A percentile compares a stretch with the other conserved stretches of the same genome.
These are phyloP conservation scores for Pyrgus malvae DNA, from an alignment of 2,888 invertebrate species.

Conservation along the genomic window DNA sequence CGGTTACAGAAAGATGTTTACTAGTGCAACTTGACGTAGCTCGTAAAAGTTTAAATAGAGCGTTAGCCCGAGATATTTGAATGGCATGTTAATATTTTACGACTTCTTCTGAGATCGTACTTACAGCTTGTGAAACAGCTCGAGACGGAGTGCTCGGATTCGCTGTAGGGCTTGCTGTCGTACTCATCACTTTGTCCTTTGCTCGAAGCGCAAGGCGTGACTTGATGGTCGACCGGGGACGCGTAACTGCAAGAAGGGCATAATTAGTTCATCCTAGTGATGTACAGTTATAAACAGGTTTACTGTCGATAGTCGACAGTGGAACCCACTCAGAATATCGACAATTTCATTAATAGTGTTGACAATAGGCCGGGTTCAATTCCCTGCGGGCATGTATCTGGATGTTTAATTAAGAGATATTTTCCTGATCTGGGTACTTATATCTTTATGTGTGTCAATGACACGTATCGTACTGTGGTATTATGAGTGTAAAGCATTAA, in stretches of 20 bases:
- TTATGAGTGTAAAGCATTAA: too few relatives aligned
- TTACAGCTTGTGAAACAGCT: constrained; percentile 79
- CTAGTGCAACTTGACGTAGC: constrained; percentile 17
- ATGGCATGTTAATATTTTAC: constrained; percentile 21
- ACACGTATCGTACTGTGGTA: too few relatives aligned
- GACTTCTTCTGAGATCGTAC: constrained; percentile 40
- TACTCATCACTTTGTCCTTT: constrained; percentile 82
- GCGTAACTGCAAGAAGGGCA: constrained; percentile 60
- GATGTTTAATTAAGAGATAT: too few relatives aligned
- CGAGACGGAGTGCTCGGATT: constrained; percentile 76
- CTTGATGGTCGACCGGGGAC: constrained; percentile 74
- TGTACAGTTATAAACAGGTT: too few relatives aligned
- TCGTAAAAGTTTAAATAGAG: constrained; percentile 15
- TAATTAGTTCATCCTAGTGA: constrained; percentile 24
- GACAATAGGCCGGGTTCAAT: too few relatives aligned
- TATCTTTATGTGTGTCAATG: too few relatives aligned
- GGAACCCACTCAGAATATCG: too few relatives aligned
- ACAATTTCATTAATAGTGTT: too few relatives aligned
- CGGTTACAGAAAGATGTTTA: constrained; percentile 2
- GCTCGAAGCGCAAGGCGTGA: constrained; percentile 79
- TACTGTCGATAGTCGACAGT: too few relatives aligned
- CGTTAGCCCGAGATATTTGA: constrained; percentile 4
- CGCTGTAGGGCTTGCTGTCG: constrained; percentile 76
- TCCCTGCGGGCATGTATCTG: too few relatives aligned
- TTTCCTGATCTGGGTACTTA: too few relatives aligned